These are phyloP conservation scores for Corbicula japonica DNA, from an alignment of 2,888 invertebrate genomes.

Conservation along the genomic window DNA sequence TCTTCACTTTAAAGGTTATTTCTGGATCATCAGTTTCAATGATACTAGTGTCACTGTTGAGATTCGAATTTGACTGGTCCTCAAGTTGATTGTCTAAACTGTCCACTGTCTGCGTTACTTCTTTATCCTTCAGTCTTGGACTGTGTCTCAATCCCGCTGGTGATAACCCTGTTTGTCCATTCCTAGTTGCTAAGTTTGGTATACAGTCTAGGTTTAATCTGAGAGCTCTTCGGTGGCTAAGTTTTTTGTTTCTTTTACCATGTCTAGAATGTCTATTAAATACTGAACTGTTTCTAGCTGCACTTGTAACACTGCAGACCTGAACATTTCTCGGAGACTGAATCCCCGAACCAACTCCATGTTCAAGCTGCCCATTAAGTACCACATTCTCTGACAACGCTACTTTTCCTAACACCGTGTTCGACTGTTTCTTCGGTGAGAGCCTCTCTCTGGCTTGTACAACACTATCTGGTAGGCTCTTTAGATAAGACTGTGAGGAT, in stretches of 20 bases:
- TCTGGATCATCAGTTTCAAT: conserved; percentile 52
- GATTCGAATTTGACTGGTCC: conserved; percentile 27
- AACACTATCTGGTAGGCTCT: conserved; percentile 36
- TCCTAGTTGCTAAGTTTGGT: conserved; percentile 20
- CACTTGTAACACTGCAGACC: too few relatives aligned
- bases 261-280: conserved; percentile 39
- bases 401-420: conserved; percentile 32
- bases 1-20: conserved; percentile 50
- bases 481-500: conserved; percentile 61
- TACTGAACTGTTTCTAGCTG: not conserved
- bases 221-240: conserved; percentile 31
- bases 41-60: conserved; percentile 16
- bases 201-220: conserved; percentile 48
- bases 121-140: conserved; percentile 63
- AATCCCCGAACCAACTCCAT: too few relatives aligned
- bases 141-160: conserved; percentile 61
- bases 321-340: too few relatives aligned
- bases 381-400: conserved; percentile 37
- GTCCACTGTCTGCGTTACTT: conserved; percentile 1
- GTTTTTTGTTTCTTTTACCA: conserved; percentile 40
- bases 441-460: conserved; percentile 3
- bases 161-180: conserved; percentile 16
- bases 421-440: conserved; percentile 29
- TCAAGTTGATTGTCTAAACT: not conserved
- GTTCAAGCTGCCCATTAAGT: conserved; percentile 8